These are phyloP conservation scores for Glaucopsyche alexis DNA, from an alignment of 2,888 invertebrate genomes.

Conservation along the genomic window DNA sequence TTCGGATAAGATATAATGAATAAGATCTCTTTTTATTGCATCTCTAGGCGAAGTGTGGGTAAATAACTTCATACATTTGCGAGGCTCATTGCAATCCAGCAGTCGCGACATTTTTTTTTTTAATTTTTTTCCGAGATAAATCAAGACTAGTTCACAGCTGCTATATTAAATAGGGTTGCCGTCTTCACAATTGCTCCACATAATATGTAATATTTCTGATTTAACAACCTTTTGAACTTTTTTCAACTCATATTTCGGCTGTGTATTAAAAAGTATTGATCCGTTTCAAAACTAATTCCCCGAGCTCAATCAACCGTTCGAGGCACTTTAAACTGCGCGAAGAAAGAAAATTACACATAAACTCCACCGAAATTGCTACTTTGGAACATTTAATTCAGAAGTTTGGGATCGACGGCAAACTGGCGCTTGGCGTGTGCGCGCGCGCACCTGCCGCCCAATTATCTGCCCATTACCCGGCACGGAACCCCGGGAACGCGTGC, in stretches of 20 bases:
- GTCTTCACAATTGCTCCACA: background rate
- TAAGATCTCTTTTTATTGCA: background rate
- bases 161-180: constrained; percentile 10
- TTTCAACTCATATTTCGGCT: background rate
- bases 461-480: constrained; percentile 63
- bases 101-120: background rate
- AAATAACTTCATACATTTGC: background rate
- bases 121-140: background rate
- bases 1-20: background rate
- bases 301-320: constrained; percentile 17
- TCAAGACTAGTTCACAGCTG: constrained; percentile 12
- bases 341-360: constrained; percentile 16
- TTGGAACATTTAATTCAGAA: constrained; percentile 20
- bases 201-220: background rate
- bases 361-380: constrained; percentile 15
- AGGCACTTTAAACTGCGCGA: background rate
- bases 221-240: background rate
- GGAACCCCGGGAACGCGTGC: constrained; percentile 43
- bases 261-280: constrained; percentile 11
- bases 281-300: constrained; percentile 17
- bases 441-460: constrained; percentile 69
- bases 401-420: constrained; percentile 16
- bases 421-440: constrained; percentile 62
- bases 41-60: background rate
- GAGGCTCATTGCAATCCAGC: background rate